Conservation (phyloP, 2,113 vertebrate genomes). For the Mohoua ochrocephala region DNA sequence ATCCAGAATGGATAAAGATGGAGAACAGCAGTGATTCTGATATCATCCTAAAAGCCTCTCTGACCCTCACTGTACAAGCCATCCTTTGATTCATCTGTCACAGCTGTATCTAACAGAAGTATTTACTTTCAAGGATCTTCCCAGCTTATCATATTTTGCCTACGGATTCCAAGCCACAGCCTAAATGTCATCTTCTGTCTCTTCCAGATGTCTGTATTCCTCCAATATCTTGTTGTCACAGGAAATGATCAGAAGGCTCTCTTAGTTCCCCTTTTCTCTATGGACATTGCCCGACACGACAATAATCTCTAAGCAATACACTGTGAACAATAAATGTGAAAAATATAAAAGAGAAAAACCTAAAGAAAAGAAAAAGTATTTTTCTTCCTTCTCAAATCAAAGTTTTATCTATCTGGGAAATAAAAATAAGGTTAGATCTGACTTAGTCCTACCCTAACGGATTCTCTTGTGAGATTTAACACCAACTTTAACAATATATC, state of each 20-base stretch:
- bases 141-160: not conserved
- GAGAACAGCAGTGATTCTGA: slow-evolving; percentile 14
- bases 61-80: not conserved
- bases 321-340: not conserved
- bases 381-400: not conserved
- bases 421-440: not conserved
- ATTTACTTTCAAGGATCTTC: not conserved
- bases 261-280: not conserved
- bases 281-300: not conserved
- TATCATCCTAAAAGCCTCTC: not conserved
- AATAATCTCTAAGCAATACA: not conserved
- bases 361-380: not conserved
- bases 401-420: not conserved
- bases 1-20: slow-evolving; percentile 34
- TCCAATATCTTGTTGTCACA: not conserved
- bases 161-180: not conserved
- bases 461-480: not conserved
- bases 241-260: not conserved
- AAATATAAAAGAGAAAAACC: not conserved
- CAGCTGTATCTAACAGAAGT: not conserved
- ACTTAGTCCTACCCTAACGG: not conserved
- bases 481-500: not conserved
- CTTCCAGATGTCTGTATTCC: not conserved
- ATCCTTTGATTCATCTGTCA: slow-evolving; percentile 19
- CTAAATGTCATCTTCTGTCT: not conserved